phyloP scores from a whole-genome alignment of 2,888 invertebrate species.

The Cosmia pyralina region DNA sequence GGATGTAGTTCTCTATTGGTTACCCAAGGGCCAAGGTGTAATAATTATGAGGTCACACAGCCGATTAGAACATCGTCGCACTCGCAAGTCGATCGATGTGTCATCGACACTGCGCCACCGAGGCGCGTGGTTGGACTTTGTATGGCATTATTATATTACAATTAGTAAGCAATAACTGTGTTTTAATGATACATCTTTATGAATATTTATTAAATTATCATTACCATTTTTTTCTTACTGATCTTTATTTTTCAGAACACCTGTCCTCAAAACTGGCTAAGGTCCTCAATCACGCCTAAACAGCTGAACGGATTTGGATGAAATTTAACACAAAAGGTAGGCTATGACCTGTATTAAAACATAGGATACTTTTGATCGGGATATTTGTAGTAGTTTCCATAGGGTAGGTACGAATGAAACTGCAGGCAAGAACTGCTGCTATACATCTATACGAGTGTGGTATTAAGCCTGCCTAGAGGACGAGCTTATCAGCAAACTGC shows the following conservation, averaged over 20 bases:
- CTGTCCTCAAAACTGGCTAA: neutral
- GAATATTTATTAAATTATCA: conserved; percentile 24
- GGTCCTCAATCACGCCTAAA: neutral
- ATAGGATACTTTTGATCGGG: neutral
- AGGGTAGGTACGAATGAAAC: neutral
- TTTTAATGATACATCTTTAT: conserved; percentile 31
- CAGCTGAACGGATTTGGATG: neutral
- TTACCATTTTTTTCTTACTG: neutral
- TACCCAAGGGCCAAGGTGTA: conserved; percentile 13
- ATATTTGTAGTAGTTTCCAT: neutral
- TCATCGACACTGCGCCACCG: conserved; percentile 46
- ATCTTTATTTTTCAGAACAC: neutral
- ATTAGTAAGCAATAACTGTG: conserved; percentile 50
- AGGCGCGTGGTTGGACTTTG: conserved; percentile 47
- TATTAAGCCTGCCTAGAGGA: conserved; percentile 16
- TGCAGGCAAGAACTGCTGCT: neutral
- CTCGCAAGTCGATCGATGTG: conserved; percentile 44
- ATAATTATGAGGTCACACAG: conserved; percentile 42
- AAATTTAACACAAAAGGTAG: neutral
- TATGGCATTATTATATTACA: conserved; percentile 43
- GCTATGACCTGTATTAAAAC: neutral
- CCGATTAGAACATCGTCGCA: conserved; percentile 29
- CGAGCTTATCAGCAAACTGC: conserved; percentile 35
- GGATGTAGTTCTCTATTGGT: conserved; percentile 27
- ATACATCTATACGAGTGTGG: neutral